phyloP scores from a whole-genome alignment of 1,140 invertebrate genomes.

The Papilio polyxenes region DNA sequence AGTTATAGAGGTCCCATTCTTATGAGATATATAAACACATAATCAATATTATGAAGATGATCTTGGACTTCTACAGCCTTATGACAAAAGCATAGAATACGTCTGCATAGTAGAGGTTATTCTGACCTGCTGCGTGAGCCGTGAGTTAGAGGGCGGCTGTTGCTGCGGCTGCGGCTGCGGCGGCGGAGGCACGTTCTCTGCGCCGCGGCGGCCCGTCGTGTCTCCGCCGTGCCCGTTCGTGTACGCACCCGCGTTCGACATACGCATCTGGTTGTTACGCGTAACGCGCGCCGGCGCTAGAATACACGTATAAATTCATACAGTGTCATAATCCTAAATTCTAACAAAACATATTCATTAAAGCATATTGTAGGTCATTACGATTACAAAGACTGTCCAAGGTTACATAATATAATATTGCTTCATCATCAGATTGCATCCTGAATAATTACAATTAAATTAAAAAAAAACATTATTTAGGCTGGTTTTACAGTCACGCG shows the following conservation, averaged over 20 bases:
- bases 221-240: conserved; percentile 78
- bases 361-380: background rate
- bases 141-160: conserved; percentile 59
- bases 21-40: too few relatives aligned
- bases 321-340: background rate
- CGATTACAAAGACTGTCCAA: background rate
- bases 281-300: conserved; percentile 73
- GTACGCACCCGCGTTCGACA: conserved; percentile 73
- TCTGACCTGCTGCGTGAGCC: conserved; percentile 75
- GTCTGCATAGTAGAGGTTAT: background rate
- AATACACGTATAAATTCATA: conserved; percentile 35
- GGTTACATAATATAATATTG: conserved; percentile 1
- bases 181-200: conserved; percentile 74
- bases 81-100: too few relatives aligned
- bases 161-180: conserved; percentile 52
- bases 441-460: background rate
- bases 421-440: conserved; percentile 17
- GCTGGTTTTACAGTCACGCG: too few relatives aligned
- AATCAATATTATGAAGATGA: too few relatives aligned
- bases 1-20: background rate
- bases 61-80: too few relatives aligned
- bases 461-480: background rate
- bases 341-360: background rate
- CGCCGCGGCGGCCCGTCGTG: conserved; percentile 75
- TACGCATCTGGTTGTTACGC: conserved; percentile 77